Conservation (phyloP, 2,888 invertebrate species). For the Ochropacha duplaris region DNA sequence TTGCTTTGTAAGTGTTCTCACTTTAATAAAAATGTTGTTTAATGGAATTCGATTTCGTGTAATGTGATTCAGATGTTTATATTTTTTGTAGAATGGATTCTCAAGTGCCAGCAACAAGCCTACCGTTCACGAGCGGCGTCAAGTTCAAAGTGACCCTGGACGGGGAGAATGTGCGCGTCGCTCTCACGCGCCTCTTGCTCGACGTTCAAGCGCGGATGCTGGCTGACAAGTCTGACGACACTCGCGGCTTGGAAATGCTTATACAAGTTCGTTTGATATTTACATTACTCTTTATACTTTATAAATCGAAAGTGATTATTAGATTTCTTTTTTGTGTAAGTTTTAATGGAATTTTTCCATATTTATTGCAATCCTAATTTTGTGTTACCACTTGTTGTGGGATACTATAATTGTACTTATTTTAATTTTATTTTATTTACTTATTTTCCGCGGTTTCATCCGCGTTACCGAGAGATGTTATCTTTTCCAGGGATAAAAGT, state of each 20-base stretch:
- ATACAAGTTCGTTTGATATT: constrained; percentile 64
- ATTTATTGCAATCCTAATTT: too few species aligned
- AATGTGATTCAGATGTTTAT: too few species aligned
- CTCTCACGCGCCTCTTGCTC: constrained; percentile 83
- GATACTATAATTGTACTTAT: too few species aligned
- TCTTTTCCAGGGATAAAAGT: too few species aligned
- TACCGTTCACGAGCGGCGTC: constrained; percentile 76
- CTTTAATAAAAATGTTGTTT: constrained; percentile 3
- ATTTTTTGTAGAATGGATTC: constrained; percentile 77
- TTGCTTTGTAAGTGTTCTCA: constrained; percentile 77
- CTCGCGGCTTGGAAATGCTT: constrained; percentile 86
- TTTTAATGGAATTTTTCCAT: too few species aligned
- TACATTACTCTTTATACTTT: too few species aligned
- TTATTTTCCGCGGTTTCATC: too few species aligned
- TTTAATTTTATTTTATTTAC: too few species aligned
- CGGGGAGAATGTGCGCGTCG: constrained; percentile 87
- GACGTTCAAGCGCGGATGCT: constrained; percentile 86
- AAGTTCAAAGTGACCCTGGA: constrained; percentile 78
- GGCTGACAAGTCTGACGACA: constrained; percentile 88
- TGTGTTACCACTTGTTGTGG: too few species aligned
- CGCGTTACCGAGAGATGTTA: too few species aligned
- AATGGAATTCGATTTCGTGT: too few species aligned
- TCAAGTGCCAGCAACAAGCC: constrained; percentile 77
- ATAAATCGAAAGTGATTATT: neutral
- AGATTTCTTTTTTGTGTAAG: too few species aligned